These are phyloP conservation scores for Pollicipes pollicipes DNA, from an alignment of 1,140 invertebrate genomes.

Conservation along the genomic window DNA sequence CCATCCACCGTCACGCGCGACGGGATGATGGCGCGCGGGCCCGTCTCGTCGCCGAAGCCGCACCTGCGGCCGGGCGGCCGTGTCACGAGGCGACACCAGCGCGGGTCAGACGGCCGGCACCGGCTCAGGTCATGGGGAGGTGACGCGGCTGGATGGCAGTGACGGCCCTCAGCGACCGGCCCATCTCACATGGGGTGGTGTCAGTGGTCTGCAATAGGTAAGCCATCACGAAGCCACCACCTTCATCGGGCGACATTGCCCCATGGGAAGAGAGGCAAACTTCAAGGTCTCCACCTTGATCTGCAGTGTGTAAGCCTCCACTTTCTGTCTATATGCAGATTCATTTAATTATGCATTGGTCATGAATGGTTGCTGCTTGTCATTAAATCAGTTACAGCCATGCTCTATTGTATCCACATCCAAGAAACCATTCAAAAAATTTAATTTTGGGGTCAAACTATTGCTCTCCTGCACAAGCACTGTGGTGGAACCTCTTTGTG, in stretches of 20 bases:
- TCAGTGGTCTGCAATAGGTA: too few relatives aligned
- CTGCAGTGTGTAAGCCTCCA: too few relatives aligned
- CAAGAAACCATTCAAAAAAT: neutral
- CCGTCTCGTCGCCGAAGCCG: constrained; percentile 73
- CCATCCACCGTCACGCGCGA: constrained; percentile 49
- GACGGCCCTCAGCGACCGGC: neutral
- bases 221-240: too few relatives aligned
- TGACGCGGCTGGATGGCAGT: neutral
- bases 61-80: constrained; percentile 58
- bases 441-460: constrained; percentile 2
- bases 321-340: too few relatives aligned
- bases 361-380: neutral
- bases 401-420: too few relatives aligned
- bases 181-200: too few relatives aligned
- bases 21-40: constrained; percentile 68
- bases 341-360: neutral
- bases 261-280: too few relatives aligned
- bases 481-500: constrained; percentile 3
- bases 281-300: too few relatives aligned
- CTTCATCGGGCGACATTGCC: too few relatives aligned
- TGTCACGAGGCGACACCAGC: too few relatives aligned
- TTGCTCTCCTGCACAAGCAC: neutral
- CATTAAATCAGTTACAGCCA: neutral
- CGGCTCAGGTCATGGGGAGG: constrained; percentile 11
- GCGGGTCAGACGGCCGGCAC: too few relatives aligned